Evolutionary conservation across 2,797 vertebrate species (phyloP), one percentile per base, ranked within the genome.

Genomic region (Buphagus erythrorhynchus): DNA sequence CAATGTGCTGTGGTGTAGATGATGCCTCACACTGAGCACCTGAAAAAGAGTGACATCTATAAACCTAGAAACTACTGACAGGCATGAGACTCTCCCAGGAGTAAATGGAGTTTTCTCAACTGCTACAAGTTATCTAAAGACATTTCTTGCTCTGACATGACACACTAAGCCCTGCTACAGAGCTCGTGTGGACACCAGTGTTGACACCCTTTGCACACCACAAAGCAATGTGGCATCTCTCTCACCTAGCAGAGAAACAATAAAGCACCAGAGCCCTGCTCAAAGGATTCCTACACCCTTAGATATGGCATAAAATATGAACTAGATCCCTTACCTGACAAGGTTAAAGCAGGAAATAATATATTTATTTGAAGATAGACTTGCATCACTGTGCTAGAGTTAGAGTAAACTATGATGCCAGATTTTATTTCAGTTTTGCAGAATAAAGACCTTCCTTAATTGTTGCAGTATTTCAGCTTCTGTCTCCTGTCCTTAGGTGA

Each of bases 101-200:
- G 16, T 43, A 49, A 86, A 74, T 13, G 29, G 33, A 79, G 28
- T 63, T 86, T 62, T 28, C 33, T 74, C 62, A 72, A 35, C 21
- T 54, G 6, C 14, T 82, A 6, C n/a, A 63, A 51, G 20, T 40
- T 45, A 45, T 21, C 29, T 66, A 31, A 69, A 85, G 46, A 22
- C 10, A 11, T 59, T 59, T 52, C 19, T 65, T 78, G 40, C 38
- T 78, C 77, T 87, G 29, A 54, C 31, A 7, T 22, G 26, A n/a
- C 11, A 10, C 12, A n/a, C 12, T 28, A 71, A 91, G 45, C 13
- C 28, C 12, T 45, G 16, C 46, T 55, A 25, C 29, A 72, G 35
- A 79, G 21, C 24, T 76, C 7, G 0, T 1, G 0, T 43, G 15
- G 18, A 66, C 28, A 15, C 0, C 0, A 19, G 12, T 11, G 33